These are phyloP conservation scores for Ceyx margarethae DNA, from an alignment of 2,113 vertebrate species.

Conservation along the genomic window DNA sequence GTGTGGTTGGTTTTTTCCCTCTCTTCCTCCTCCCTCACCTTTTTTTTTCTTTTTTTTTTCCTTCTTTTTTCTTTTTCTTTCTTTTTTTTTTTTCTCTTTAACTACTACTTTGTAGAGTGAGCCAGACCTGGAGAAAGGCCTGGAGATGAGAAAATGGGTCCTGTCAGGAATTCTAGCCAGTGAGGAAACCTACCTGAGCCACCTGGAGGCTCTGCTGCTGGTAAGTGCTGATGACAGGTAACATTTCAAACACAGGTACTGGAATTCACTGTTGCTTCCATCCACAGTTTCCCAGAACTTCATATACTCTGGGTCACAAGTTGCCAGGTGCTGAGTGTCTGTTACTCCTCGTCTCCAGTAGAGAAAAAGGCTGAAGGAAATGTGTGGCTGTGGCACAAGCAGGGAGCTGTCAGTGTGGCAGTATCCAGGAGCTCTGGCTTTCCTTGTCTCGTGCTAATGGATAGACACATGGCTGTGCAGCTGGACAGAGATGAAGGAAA, in stretches of 20 bases:
- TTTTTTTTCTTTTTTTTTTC: background rate
- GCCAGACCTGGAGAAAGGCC: conserved; percentile 92
- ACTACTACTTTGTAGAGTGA: conserved; percentile 79
- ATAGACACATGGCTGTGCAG: background rate
- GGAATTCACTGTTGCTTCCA: background rate
- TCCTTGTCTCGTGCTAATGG: background rate
- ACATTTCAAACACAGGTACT: background rate
- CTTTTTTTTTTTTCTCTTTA: background rate
- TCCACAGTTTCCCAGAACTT: background rate
- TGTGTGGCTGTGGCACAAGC: background rate
- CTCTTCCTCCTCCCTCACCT: accelerated
- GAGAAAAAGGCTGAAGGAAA: background rate
- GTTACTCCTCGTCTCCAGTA: background rate
- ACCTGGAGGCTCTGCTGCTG: conserved; percentile 94
- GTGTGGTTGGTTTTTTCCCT: background rate
- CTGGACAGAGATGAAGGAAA: conserved; percentile 7
- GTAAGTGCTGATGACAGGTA: conserved; percentile 67
- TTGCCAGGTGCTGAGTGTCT: background rate
- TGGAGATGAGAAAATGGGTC: conserved; percentile 99
- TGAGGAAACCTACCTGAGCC: conserved; percentile 95
- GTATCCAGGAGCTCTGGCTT: background rate
- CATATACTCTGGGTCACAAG: background rate
- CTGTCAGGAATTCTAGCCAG: conserved; percentile 95
- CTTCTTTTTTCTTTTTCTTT: no score
- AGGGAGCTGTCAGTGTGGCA: background rate